phyloP scores from a whole-genome alignment of 1,140 invertebrate genomes.

The Pseudomyrmex pallidus region DNA sequence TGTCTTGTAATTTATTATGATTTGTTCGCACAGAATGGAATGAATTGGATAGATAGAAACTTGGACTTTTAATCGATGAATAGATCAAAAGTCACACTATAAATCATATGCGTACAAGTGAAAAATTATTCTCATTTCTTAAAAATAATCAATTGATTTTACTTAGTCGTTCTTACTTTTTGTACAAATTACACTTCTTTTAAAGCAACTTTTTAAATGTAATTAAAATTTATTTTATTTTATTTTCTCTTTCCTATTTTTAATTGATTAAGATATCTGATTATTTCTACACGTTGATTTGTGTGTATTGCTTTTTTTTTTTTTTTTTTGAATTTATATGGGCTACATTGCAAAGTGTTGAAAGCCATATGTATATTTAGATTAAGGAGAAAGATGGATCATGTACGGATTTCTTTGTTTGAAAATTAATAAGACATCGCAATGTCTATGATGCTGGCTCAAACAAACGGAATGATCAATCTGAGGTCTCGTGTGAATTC shows the following conservation, averaged over 20 bases:
- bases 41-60: neutral
- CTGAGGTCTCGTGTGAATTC: slow-evolving; percentile 49
- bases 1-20: slow-evolving; percentile 22
- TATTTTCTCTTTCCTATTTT: neutral
- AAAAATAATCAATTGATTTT: neutral
- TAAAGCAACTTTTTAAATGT: neutral
- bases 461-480: slow-evolving; percentile 43
- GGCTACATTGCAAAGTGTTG: slow-evolving; percentile 6
- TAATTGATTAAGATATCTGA: too few species aligned
- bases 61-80: neutral
- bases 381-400: slow-evolving; percentile 37
- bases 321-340: slow-evolving; percentile 23
- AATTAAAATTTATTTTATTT: neutral
- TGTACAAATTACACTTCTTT: neutral
- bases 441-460: neutral
- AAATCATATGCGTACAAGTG: neutral
- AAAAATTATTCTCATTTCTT: neutral
- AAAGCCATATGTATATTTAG: slow-evolving; percentile 30
- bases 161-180: neutral
- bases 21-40: slow-evolving; percentile 20
- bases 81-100: slow-evolving; percentile 19
- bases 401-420: slow-evolving; percentile 28
- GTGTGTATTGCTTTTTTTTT: too few species aligned
- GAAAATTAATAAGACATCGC: slow-evolving; percentile 48
- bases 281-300: too few species aligned